Conservation (phyloP, 2,888 invertebrate genomes). For the Mesorhabditis belari region DNA sequence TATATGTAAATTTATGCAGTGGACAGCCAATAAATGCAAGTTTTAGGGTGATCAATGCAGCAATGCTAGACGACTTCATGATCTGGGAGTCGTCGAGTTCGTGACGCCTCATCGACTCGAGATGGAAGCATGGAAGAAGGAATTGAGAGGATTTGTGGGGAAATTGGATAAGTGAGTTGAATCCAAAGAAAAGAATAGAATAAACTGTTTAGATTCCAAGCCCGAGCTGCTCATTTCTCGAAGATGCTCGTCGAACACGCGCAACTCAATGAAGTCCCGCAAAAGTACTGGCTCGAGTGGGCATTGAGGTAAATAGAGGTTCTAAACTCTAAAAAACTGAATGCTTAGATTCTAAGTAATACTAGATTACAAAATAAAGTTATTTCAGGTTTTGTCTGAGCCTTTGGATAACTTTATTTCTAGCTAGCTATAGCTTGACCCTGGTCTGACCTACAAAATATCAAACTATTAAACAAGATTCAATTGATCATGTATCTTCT, state of each 20-base stretch:
- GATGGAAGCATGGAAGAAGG: not conserved
- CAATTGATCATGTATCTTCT: no score
- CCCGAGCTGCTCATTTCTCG: not conserved
- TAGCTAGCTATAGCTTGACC: no score
- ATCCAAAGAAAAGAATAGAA: no score
- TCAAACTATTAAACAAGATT: no score
- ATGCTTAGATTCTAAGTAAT: no score
- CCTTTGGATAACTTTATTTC: no score
- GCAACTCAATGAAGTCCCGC: not conserved
- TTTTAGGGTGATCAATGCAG: not conserved
- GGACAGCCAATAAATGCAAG: no score
- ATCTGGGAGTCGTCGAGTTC: not conserved
- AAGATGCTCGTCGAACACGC: not conserved
- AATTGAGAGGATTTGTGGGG: not conserved
- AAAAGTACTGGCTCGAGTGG: not conserved
- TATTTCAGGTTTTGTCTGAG: no score
- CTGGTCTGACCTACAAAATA: no score
- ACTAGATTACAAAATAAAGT: no score
- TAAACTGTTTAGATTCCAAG: not conserved
- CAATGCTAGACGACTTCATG: not conserved
- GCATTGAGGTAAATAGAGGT: not conserved
- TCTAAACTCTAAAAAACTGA: no score
- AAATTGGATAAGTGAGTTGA: not conserved
- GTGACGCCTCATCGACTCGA: not conserved
- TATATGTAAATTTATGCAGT: no score